Evolutionary conservation across 2,113 vertebrate species (phyloP), one percentile per base, ranked within the genome.

Genomic region (Malurus elegans): DNA sequence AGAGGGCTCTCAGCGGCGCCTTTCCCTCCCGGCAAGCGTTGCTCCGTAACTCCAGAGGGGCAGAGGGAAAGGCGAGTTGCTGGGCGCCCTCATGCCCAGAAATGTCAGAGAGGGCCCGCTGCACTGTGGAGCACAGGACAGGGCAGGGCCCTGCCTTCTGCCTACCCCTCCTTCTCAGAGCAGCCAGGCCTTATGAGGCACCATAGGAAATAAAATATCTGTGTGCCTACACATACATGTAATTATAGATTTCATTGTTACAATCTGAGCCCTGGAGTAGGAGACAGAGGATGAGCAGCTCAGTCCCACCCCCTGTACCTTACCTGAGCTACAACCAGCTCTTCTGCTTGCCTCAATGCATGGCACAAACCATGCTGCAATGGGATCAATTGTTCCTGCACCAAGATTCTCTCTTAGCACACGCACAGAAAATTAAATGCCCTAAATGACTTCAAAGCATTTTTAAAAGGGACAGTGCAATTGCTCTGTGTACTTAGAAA

Each of bases 131-230:
- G 36, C 64, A 26, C 4, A 6, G 31, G 21, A 5, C 24, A 24
- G 47, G 2, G 0, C 3, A 4, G 34, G 21, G 42, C 42, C 50
- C 58, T 51, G 71, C 12, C 29, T 4, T 4, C 45, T 19, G 6
- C 51, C 40, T 29, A 6, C 3, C 8, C 20, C 31, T 31, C 19
- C 34, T 48, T 54, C 5, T 1, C 66, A 4, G 18, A 31, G 67
- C 72, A 56, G 54, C 58, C 72, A 42, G 72, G 48, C 62, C 36
- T 14, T 5, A 1, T 3, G 40, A 64, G 74, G 50, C 45, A 51
- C 40, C 14, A 9, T 0, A 0, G 3, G 9, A 15, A 42, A 36
- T 5, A 19, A 26, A 10, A 20, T 7, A 12, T 18, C 8, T 3
- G 6, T 8, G 14, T 18, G 28, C 23, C 48, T 23, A 19, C 4